phyloP scores from a whole-genome alignment of 2,888 invertebrate genomes.

The Sisyra nigra region DNA sequence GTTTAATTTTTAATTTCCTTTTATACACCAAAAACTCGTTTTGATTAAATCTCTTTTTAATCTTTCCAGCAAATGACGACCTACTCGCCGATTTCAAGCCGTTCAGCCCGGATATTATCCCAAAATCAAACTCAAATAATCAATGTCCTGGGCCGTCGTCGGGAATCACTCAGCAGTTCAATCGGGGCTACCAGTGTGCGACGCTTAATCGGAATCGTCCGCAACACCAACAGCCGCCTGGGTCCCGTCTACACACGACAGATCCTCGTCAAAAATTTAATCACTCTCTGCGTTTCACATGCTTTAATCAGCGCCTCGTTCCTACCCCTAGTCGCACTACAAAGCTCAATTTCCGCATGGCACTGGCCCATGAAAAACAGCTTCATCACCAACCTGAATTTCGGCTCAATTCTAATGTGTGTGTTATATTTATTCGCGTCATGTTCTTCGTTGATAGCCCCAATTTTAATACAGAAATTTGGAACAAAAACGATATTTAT shows the following conservation, averaged over 20 bases:
- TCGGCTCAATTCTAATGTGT: constrained; percentile 45
- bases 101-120: constrained; percentile 31
- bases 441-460: constrained; percentile 33
- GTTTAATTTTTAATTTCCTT: no score
- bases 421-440: constrained; percentile 44
- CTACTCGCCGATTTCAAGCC: constrained; percentile 42
- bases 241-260: constrained; percentile 33
- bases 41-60: background rate
- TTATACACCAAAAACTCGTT: no score
- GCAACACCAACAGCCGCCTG: constrained; percentile 14
- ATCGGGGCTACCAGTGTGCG: constrained; percentile 65
- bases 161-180: constrained; percentile 55
- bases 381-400: constrained; percentile 13
- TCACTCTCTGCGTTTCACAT: constrained; percentile 39
- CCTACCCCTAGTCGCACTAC: constrained; percentile 40
- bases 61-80: constrained; percentile 28
- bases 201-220: constrained; percentile 45
- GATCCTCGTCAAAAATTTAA: constrained; percentile 32
- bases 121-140: constrained; percentile 19
- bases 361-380: constrained; percentile 19
- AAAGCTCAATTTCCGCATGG: constrained; percentile 34
- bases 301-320: constrained; percentile 46
- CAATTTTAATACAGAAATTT: constrained; percentile 32
- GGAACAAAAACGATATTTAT: constrained; percentile 32
- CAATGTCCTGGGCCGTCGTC: constrained; percentile 22